These are phyloP conservation scores for Delia radicum DNA, from an alignment of 1,140 invertebrate species.

Conservation along the genomic window DNA sequence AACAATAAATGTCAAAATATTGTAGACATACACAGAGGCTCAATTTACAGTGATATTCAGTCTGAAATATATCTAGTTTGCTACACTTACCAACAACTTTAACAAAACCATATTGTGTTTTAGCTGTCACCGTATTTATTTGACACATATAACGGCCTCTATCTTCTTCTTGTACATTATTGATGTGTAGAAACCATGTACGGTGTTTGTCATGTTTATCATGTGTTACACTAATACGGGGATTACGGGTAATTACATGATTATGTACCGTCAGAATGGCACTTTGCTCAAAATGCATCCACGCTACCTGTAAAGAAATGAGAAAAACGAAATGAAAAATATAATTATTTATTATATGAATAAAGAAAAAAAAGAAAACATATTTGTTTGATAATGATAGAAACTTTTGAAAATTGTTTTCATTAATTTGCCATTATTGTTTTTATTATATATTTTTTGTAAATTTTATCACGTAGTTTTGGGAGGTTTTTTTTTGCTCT, in stretches of 20 bases:
- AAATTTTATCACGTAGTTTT: neutral
- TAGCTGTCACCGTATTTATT: constrained; percentile 90
- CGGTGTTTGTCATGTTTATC: constrained; percentile 70
- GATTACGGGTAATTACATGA: constrained; percentile 90
- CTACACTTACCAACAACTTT: constrained; percentile 88
- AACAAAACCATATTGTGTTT: constrained; percentile 89
- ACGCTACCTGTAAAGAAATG: constrained; percentile 75
- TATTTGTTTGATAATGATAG: too few relatives aligned
- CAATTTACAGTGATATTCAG: too few relatives aligned
- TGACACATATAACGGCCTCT: constrained; percentile 94
- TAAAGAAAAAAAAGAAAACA: neutral
- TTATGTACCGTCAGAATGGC: constrained; percentile 89
- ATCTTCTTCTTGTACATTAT: constrained; percentile 86
- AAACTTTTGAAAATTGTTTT: neutral
- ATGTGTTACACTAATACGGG: constrained; percentile 85
- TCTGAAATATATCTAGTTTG: too few relatives aligned
- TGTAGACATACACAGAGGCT: too few relatives aligned
- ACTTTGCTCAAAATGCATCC: constrained; percentile 93
- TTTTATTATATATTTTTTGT: neutral
- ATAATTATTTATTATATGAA: neutral
- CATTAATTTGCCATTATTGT: neutral
- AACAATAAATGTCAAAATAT: too few relatives aligned
- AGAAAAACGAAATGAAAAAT: constrained; percentile 5
- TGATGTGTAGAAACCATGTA: constrained; percentile 90
- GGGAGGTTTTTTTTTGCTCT: neutral